Evolutionary conservation across 2,113 vertebrate genomes (phyloP).

Genomic region (Craseonycteris thonglongyai): DNA sequence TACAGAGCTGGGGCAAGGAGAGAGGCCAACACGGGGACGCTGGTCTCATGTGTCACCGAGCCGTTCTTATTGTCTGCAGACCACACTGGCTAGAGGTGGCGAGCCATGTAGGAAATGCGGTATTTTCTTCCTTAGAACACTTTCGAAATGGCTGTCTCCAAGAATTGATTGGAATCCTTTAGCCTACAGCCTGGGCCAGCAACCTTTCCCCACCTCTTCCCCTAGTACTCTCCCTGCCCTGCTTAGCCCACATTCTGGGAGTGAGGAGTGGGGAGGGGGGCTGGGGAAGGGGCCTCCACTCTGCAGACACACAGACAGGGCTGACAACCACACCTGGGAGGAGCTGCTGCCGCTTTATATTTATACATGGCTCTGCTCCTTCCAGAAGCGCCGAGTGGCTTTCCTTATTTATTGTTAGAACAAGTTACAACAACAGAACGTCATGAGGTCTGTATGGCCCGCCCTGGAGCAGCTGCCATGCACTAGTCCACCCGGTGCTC

Average conservation of each 20-base stretch:
- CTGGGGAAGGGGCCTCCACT: background rate
- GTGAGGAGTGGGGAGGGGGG: too few relatives aligned
- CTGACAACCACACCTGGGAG: background rate
- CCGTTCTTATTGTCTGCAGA: background rate
- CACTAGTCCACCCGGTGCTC: background rate
- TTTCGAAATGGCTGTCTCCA: background rate
- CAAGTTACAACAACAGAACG: background rate
- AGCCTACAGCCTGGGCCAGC: background rate
- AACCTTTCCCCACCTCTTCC: background rate
- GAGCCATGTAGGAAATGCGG: background rate
- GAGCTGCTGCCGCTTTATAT: background rate
- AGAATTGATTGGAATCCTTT: background rate
- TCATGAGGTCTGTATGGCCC: background rate
- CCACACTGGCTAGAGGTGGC: background rate
- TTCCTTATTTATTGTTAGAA: background rate
- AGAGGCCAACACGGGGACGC: background rate
- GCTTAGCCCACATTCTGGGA: background rate
- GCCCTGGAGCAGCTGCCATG: background rate
- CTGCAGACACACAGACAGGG: accelerated
- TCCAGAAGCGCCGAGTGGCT: background rate
- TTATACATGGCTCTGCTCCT: background rate
- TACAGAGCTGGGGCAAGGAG: constrained; percentile 84
- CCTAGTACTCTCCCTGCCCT: background rate
- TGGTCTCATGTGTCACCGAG: background rate
- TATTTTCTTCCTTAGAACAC: background rate